Base-by-base conservation (phyloP, 2,888 invertebrate genomes). In the Drosophila sordidula region DNA sequence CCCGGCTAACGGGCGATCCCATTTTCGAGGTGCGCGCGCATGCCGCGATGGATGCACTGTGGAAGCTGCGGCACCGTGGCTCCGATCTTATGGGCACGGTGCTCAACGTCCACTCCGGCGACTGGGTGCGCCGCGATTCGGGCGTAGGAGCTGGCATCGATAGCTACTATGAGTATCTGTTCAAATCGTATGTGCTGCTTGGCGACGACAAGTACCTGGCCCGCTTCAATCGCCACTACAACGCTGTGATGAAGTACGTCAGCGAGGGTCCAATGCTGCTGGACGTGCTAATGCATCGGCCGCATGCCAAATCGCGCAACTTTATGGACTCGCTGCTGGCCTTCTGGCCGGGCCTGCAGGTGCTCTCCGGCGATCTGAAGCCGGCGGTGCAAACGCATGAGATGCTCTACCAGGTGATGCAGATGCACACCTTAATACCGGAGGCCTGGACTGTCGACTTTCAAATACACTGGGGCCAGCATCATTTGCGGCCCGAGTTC, bases 121-220 rank as follows among this genome's bases (percentile, higher is more conserved):
- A 99, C 92, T 99, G 99, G 99, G 96, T 99, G 5, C 94, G 99
- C 46, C 95, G 98, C 88, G 99, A 99, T 92, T 97, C 98, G 1
- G 98, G 99, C 1, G 98, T 99, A 6, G 99, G 99, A n/a, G 99
- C 99, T 12, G 99, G 99, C 26, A 98, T 99, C 80, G 99, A 99
- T 93, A 98, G 98, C 0, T 99, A 99, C 92, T 99, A 99, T 90
- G 99, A 99, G 92, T 99, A 99, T 92, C 97, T 98, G 75, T 94
- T 99, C 32, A 99, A 99, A 92, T 98, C 98, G 0, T 99, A 99
- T 92, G 97, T 99, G 75, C 93, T 99, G 57, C 94, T 99, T 5
- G 97, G 97, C 0, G 99, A 99, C 91, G 97, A 98, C 88, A 96
- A 96, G 77, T 99, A 99, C 92, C 93, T 99, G 79, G 96, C 97